Base-by-base conservation (phyloP, 2,888 invertebrate species). In the Drosophila prolongata region DNA sequence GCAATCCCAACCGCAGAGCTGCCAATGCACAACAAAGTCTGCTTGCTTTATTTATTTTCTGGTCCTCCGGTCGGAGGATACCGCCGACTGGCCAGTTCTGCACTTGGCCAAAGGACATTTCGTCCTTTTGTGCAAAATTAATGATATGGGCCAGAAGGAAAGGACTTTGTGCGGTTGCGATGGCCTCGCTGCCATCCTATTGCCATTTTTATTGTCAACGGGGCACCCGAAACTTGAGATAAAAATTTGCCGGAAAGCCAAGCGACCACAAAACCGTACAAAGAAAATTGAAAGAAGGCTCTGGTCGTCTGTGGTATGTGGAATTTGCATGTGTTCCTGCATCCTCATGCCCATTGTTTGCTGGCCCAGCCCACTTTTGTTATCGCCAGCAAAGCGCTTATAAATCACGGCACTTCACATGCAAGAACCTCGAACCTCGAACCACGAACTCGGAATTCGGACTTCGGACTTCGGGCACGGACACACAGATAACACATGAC, bases 141-240 rank as follows among this genome's bases (percentile, higher is more conserved):
- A 84, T 87, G 83, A 79, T 84, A 79, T 79, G 71, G 82, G 57
- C 68, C 38, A 44, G 53, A 47, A 53, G 24, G 40, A 40, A 37
- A 11, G 53, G 70, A 57, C 64, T 82, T 73, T 34, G 67, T 66
- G 66, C 67, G 66, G 47, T 77, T 73, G 42, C 64, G 67, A 65
- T 74, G 67, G 68, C 66, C 75, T 73, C 46, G 30, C 30, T 75
- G 60, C 56, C 44, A 24, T 69, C 80, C 83, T 80, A 82, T 85
- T 85, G 75, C 82, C 82, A 69, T 83, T 87, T 87, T 83, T 83
- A 83, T 83, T 83, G 87, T 83, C 87, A 79, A 75, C 82, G 70
- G 56, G 71, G 54, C 50, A 74, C 54, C 46, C 44, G 61, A 71
- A 61, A 76, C 70, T 79, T 71, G 50, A 77, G 68, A 72, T 75